These are phyloP conservation scores for Ambastaia sidthimunki DNA, from an alignment of 2,797 vertebrate species.

Conservation along the genomic window DNA sequence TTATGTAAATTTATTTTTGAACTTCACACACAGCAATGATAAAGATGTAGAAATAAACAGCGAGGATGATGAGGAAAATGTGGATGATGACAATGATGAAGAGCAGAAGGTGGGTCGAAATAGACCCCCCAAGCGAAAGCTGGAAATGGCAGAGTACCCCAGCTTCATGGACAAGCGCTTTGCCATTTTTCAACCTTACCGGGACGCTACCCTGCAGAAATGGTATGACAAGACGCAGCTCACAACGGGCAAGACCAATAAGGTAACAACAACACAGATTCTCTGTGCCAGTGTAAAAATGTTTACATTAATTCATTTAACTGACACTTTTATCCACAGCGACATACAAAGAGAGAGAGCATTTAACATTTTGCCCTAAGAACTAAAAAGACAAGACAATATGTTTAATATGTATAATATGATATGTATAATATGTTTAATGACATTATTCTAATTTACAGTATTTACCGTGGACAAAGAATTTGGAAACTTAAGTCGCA, in stretches of 20 bases:
- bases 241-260: slow-evolving; percentile 85
- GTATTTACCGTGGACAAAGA: no score
- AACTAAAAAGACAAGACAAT: no score
- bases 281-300: neutral
- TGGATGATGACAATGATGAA: slow-evolving; percentile 67
- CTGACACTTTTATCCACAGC: no score
- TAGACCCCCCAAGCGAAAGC: slow-evolving; percentile 80
- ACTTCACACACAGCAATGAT: slow-evolving; percentile 21
- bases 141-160: slow-evolving; percentile 86
- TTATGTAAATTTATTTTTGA: neutral
- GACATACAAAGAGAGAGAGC: no score
- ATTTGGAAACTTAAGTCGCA: no score
- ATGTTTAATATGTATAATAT: no score
- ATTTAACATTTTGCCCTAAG: no score
- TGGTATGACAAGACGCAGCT: slow-evolving; percentile 96
- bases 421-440: no score
- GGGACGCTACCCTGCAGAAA: slow-evolving; percentile 84
- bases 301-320: no score
- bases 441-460: no score
- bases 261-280: slow-evolving; percentile 68
- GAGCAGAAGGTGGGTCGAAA: slow-evolving; percentile 59
- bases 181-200: slow-evolving; percentile 80
- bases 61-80: slow-evolving; percentile 77
- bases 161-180: slow-evolving; percentile 89
- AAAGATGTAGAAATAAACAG: slow-evolving; percentile 53